Base-by-base conservation (phyloP, 2,113 vertebrate species). In the Thalassarche chlororhynchos region DNA sequence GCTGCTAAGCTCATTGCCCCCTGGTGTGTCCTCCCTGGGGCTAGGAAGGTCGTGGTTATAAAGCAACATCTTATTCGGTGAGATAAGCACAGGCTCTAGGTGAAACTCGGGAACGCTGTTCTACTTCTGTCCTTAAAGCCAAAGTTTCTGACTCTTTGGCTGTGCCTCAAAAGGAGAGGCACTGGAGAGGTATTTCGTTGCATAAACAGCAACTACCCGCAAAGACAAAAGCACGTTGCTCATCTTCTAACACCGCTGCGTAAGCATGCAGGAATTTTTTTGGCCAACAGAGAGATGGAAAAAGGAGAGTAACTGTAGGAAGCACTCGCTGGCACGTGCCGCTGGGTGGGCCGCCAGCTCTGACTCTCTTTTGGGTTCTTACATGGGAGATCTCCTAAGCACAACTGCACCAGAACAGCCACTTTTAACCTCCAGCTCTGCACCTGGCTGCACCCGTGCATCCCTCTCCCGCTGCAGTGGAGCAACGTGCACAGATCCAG, bases 181-280 rank as follows among this genome's bases (percentile, higher is more conserved):
- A 2, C 38, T 1, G 5, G 61, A 29, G 42, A 3, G 14, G 51
- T 2, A 12, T 8, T 32, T 1, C 29, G 31, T 5, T 36, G 77
- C 26, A 42, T 9, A 5, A 66, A 29, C 15, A 58, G 66, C 57
- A 34, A 10, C 70, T 24, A 1, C 60, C 14, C 5, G 2, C 17
- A 11, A 29, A 20, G 47, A 21, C 31, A 23, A 20, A 34, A 61
- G 58, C 47, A 25, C 23, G 64, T 32, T 42, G 18, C 28, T 75
- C n/a, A 18, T 26, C 72, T 17, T 17, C 34, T 29, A 12, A 2
- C 19, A 2, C 8, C 1, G 17, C 34, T 31, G 29, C 0, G 1
- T n/a, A 14, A 26, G n/a, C 47, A 5, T 2, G 13, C 31, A 26
- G 77, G 75, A 52, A 9, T 21, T 28, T 6, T n/a, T 42, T 21